Evolutionary conservation across 2,113 vertebrate genomes (phyloP), one percentile per base, ranked within the genome.

Genomic region (Proteles cristata): DNA sequence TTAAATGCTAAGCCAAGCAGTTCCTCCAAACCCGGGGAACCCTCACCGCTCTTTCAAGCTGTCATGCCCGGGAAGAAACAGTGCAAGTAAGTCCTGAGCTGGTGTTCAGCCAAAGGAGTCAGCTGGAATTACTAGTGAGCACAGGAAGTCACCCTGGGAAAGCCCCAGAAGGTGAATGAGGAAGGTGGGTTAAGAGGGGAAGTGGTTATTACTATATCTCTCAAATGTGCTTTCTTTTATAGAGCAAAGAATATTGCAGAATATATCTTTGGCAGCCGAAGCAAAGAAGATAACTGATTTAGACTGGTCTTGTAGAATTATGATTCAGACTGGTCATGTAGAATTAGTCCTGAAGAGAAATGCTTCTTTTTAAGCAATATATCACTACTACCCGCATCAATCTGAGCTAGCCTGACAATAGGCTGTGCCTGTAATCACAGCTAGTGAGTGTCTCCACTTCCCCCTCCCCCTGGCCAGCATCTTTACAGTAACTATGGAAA

Each of bases 211-310:
- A 80, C 21, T 65, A 2, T n/a, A 35, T 50, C 58, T 92, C 63
- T 65, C 63, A 95, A 91, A 86, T 55, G 50, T 14, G 17, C 43
- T 96, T 93, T 84, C 82, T 94, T 90, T 82, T 58, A 68, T 3
- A 92, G 31, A 97, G 35, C 68, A 50, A 74, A 79, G 73, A 65
- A 77, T 50, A 65, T 55, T 79, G 21, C 11, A 77, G 39, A 48
- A 35, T 63, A 26, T n/a, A 28, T 43, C 28, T 63, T 76, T 65
- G 35, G 50, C 65, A 76, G 63, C 5, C 35, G 28, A 97, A 94
- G 43, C 65, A 90, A 94, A 94, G 28, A 71, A 28, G 21, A 77
- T 50, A 73, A 88, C 26, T 50, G 16, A 69, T 43, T 66, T 50
- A 84, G 19, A 88, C 31, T 35, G 71, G 11, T 93, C 53, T 28